Base-by-base conservation (phyloP, 1,140 invertebrate species). In the Daktulosphaira vitifoliae region DNA sequence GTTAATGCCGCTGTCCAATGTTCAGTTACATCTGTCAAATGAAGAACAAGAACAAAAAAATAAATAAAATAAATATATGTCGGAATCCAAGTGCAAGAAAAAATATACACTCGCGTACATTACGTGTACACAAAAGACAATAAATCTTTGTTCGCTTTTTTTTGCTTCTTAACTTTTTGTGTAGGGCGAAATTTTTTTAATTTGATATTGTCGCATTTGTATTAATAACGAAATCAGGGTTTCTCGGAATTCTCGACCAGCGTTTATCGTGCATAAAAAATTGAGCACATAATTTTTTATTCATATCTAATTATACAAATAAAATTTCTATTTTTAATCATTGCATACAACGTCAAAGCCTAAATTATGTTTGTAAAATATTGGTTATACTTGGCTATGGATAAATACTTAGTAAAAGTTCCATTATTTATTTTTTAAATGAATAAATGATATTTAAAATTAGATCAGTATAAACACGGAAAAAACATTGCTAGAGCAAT, bases 101-200 rank as follows among this genome's bases (percentile, higher is more conserved):
- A 59, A 62, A 62, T 46, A 62, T 6, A 6, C n/a, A n/a, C n/a
- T n/a, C 53, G 39, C 44, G 53, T 56, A 56, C 53, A 56, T 56
- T 56, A 56, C 56, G 56, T 62, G 44, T 25, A 62, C 56, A 62
- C 42, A 62, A 62, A 62, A 62, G 56, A 62, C 56, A 62, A 62
- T 62, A 46, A 46, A 46, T 62, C 42, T 62, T 62, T 56, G 39
- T 15, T 42, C 44, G 16, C 53, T 56, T 13, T 56, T 56, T 56
- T 54, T 52, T 8, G 13, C 11, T 52, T 50, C 23, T 11, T 20
- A 29, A 29, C 7, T 33, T 56, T 56, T 62, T 56, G 44, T 3
- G 25, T 48, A 62, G 46, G 42, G 20, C 42, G n/a, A 62, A 62
- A 62, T 62, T 62, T 62, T 48, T 38, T 16, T n/a, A 44, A 39